Evolutionary conservation across 2,113 vertebrate species (phyloP).

Genomic region (Ailurus styani): DNA sequence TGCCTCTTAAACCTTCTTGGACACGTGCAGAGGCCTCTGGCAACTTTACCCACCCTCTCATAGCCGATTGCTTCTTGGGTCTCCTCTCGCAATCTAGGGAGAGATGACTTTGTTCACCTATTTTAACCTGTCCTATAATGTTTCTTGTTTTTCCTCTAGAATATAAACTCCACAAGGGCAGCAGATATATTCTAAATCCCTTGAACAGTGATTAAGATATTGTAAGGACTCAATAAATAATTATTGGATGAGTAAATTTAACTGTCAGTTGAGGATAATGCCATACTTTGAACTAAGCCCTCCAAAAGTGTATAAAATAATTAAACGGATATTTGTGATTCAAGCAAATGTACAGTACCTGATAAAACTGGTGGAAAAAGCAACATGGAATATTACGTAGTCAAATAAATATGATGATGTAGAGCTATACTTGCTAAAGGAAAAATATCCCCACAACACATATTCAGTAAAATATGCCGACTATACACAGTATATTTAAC

Average conservation of each 20-base stretch:
- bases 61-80: not conserved
- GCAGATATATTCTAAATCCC: not conserved
- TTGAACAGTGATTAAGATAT: not conserved
- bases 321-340: not conserved
- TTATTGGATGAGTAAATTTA: not conserved
- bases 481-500: not conserved
- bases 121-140: not conserved
- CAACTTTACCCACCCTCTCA: not conserved
- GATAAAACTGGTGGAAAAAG: constrained; percentile 10
- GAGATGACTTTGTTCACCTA: not conserved
- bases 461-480: not conserved
- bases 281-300: not conserved
- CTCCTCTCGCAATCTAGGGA: not conserved
- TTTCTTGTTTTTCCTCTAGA: not conserved
- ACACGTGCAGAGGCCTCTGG: not conserved
- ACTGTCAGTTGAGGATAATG: constrained; percentile 28
- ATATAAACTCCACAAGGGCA: not conserved
- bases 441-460: not conserved
- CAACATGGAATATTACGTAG: not conserved
- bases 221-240: constrained; percentile 2
- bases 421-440: not conserved
- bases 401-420: not conserved
- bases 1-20: not conserved
- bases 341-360: not conserved
- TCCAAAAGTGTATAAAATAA: not conserved